Base-by-base conservation (phyloP, 2,888 invertebrate genomes). In the Phlogophora meticulosa region DNA sequence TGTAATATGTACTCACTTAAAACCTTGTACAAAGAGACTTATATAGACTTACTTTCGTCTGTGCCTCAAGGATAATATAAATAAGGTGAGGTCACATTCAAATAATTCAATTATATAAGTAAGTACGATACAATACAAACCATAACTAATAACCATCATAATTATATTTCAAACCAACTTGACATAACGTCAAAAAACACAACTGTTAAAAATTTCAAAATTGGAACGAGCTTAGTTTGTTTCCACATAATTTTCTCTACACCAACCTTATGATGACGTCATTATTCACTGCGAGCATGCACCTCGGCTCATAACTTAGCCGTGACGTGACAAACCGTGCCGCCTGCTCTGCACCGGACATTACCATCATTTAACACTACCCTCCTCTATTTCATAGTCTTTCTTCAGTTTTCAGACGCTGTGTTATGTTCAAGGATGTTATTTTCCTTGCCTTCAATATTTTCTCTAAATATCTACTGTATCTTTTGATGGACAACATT, bases 291-390 rank as follows among this genome's bases (percentile, higher is more conserved):
- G 65, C 28, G 57, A 59, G 62, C 73, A 52, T 72, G 74, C 80
- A 72, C 60, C 59, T 68, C 56, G 53, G n/a, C 65, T 80, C 82
- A 81, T 83, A 82, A 82, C 67, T 82, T 78, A 63, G 57, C 32
- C 63, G 53, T 52, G 82, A 84, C 82, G 68, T 84, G 66, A 82
- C 80, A 76, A 73, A 84, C 74, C 67, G 66, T 56, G 63, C 51
- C 55, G 74, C 60, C 65, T 65, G 64, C 76, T 61, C 65, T 40
- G 56, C 61, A 62, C 71, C 70, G 78, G 77, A 84, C 84, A 75
- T 80, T 73, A 75, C 65, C 72, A 84, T 82, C 77, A 72, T 80
- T 82, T 82, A 75, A 63, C 76, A 76, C 55, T 17, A 52, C 45
- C 45, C 55, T 38, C 59, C 65, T 40, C 63, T 71, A 70, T 65